phyloP scores from a whole-genome alignment of 2,888 invertebrate species.

The Phalera bucephala region DNA sequence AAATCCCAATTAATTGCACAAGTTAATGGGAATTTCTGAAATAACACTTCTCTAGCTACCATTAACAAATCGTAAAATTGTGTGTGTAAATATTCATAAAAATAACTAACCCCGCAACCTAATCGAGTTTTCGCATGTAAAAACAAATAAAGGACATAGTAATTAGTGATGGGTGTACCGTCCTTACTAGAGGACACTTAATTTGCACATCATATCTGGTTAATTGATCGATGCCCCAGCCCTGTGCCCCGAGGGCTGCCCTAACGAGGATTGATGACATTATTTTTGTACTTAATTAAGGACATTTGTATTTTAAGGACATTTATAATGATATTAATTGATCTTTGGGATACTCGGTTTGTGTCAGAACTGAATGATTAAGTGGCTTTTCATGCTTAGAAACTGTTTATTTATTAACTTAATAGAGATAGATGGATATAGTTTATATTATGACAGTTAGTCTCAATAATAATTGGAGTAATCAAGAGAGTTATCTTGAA shows the following conservation, averaged over 20 bases:
- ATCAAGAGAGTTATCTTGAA: too few species aligned
- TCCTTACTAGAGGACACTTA: constrained; percentile 15
- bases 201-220: constrained; percentile 11
- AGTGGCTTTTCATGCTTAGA: too few species aligned
- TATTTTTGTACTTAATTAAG: constrained; percentile 1
- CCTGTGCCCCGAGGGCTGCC: neutral
- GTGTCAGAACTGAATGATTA: constrained; percentile 1
- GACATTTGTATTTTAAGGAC: neutral
- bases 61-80: too few species aligned
- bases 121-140: neutral
- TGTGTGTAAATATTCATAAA: too few species aligned
- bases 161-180: constrained; percentile 13
- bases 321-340: neutral
- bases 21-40: too few species aligned
- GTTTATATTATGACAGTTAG: too few species aligned
- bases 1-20: too few species aligned
- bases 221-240: constrained; percentile 43
- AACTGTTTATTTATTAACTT: too few species aligned
- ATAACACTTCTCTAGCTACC: too few species aligned
- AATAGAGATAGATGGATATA: too few species aligned
- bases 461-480: too few species aligned
- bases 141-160: neutral
- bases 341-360: neutral
- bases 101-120: neutral
- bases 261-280: constrained; percentile 3